A percentile compares a stretch with the other conserved stretches of the same genome.
Conservation (phyloP, 2,113 vertebrate species). For the Cephalopterus ornatus region DNA sequence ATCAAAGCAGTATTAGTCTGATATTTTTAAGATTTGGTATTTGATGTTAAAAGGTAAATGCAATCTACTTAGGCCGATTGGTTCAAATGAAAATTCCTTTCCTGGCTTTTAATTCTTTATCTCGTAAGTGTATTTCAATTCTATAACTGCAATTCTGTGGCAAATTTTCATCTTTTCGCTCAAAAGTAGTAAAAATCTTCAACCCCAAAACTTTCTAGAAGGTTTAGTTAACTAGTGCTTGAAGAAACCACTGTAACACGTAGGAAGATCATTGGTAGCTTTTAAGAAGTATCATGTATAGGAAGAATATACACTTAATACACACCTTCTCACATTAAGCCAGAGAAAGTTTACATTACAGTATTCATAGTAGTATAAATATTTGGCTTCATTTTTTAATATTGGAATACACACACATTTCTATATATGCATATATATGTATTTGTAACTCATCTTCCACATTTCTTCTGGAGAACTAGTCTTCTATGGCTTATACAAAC, state of each 20-base stretch:
- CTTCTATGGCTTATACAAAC: not conserved
- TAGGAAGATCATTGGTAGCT: not conserved
- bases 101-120: not conserved
- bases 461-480: not conserved
- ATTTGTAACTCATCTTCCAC: not conserved
- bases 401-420: not conserved
- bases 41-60: not conserved
- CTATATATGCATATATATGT: fast-evolving
- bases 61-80: not conserved
- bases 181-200: not conserved
- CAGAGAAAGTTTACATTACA: not conserved
- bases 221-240: not conserved
- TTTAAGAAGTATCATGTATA: not conserved
- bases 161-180: not conserved
- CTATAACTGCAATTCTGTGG: not conserved
- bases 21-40: not conserved
- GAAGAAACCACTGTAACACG: not conserved
- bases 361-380: not conserved
- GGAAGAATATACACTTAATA: not conserved
- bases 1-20: not conserved
- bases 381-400: not conserved
- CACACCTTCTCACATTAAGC: not conserved
- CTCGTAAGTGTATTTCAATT: not conserved
- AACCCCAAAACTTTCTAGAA: not conserved
- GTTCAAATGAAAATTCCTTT: not conserved